Conservation (phyloP, 1,140 invertebrate genomes). For the Pinna nobilis region DNA sequence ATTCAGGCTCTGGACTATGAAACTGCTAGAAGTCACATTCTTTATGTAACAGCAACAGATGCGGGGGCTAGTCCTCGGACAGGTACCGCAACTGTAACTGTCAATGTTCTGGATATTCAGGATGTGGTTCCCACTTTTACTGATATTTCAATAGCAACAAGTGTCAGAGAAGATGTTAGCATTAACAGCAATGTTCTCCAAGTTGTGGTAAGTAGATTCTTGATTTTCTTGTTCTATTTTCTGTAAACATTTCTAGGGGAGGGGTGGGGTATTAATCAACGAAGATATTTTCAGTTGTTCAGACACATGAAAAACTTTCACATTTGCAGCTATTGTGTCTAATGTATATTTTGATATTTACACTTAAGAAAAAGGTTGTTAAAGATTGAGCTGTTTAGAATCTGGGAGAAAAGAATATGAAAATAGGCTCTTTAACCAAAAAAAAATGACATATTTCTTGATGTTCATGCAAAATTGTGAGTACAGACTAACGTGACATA, state of each 20-base stretch:
- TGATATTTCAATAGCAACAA: constrained; percentile 31
- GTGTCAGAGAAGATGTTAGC: constrained; percentile 49
- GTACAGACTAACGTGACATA: too few relatives aligned
- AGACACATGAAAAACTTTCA: too few relatives aligned
- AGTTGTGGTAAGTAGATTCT: constrained; percentile 51
- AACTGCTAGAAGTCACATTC: constrained; percentile 26
- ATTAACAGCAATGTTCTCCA: constrained; percentile 36
- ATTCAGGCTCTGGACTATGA: constrained; percentile 59
- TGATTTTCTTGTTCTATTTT: too few relatives aligned
- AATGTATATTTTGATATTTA: not conserved
- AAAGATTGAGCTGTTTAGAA: not conserved
- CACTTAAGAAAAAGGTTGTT: not conserved
- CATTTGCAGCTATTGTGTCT: not conserved
- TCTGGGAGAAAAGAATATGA: too few relatives aligned
- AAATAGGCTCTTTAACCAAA: too few relatives aligned
- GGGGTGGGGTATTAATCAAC: too few relatives aligned
- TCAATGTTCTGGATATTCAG: constrained; percentile 54
- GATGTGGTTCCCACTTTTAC: constrained; percentile 57
- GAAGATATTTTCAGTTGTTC: too few relatives aligned
- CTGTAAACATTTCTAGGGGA: too few relatives aligned
- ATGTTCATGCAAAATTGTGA: too few relatives aligned
- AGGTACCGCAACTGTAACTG: constrained; percentile 49
- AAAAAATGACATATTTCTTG: too few relatives aligned
- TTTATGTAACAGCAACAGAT: constrained; percentile 54
- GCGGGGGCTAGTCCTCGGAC: constrained; percentile 33